A percentile compares a stretch with the other conserved stretches of the same genome.
These are phyloP conservation scores for Lamprologus callipterus DNA, from an alignment of 2,113 vertebrate species.

Conservation along the genomic window DNA sequence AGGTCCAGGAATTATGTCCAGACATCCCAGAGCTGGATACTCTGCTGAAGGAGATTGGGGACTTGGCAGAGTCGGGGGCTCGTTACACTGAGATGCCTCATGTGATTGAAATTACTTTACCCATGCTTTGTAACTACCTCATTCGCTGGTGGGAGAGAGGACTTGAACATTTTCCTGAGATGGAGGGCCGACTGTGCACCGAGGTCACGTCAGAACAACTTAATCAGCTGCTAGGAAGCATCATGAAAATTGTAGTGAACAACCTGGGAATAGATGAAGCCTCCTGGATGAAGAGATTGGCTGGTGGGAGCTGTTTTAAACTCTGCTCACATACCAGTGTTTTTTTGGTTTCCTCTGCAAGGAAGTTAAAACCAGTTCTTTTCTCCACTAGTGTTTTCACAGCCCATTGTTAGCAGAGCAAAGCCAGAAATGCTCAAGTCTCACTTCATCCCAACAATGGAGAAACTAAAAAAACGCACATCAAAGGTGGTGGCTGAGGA, in stretches of 20 bases:
- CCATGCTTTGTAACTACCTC: conserved; percentile 94
- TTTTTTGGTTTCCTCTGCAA: not conserved
- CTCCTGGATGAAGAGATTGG: conserved; percentile 94
- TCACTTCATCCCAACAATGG: conserved; percentile 92
- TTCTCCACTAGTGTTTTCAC: conserved; percentile 81
- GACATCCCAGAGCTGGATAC: conserved; percentile 85
- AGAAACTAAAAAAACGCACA: conserved; percentile 85
- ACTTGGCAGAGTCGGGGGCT: conserved; percentile 89
- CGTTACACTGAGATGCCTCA: conserved; percentile 97
- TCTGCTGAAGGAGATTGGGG: conserved; percentile 84
- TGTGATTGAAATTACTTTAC: conserved; percentile 90
- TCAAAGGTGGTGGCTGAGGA: conserved; percentile 92
- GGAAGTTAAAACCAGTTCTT: not conserved
- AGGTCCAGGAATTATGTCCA: conserved; percentile 87
- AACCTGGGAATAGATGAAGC: conserved; percentile 95
- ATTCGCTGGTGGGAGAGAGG: conserved; percentile 94
- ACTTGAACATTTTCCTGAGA: conserved; percentile 70
- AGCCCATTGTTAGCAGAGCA: conserved; percentile 91
- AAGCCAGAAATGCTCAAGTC: conserved; percentile 87
- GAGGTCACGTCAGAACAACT: conserved; percentile 85
- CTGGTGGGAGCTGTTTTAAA: conserved; percentile 67
- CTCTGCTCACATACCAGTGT: not conserved
- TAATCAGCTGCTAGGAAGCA: conserved; percentile 89
- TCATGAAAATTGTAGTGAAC: conserved; percentile 91
- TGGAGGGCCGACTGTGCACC: conserved; percentile 77